Percentiles rank a stretch among this genome's conserved stretches.
phyloP scores from a whole-genome alignment of 1,140 invertebrate species.

The Parasteatoda tepidariorum region DNA sequence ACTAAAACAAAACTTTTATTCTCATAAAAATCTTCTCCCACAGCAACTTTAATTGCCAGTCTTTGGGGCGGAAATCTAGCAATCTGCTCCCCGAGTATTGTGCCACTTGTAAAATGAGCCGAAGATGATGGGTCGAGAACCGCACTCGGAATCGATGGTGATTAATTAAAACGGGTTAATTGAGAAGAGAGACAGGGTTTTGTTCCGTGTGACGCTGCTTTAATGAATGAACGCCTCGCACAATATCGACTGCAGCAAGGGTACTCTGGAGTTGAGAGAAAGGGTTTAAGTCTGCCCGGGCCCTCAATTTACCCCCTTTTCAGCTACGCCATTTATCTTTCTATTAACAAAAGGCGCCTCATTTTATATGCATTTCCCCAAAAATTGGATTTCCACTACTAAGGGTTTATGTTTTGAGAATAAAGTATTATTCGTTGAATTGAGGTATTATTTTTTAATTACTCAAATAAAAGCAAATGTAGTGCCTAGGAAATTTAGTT shows the following conservation, averaged over 20 bases:
- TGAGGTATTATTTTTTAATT: no score
- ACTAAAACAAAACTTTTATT: no score
- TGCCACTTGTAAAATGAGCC: neutral
- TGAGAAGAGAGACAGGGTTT: slow-evolving; percentile 18
- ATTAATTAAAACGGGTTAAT: slow-evolving; percentile 46
- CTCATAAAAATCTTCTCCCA: no score
- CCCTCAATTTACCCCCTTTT: neutral
- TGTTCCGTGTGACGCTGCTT: slow-evolving; percentile 27
- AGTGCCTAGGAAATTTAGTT: no score
- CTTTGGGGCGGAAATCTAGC: neutral
- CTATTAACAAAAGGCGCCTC: neutral
- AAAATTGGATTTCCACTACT: no score
- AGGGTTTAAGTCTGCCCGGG: neutral
- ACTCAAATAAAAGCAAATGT: no score
- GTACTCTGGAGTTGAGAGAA: neutral
- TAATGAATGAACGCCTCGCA: slow-evolving; percentile 38
- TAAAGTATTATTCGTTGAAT: no score
- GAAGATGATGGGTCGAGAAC: slow-evolving; percentile 2
- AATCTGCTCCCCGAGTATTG: neutral
- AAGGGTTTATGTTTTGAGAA: no score
- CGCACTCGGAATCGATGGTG: slow-evolving; percentile 24
- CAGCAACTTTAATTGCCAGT: no score
- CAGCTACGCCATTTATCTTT: neutral
- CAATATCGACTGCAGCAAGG: slow-evolving; percentile 13
- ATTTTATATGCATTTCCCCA: neutral